These are phyloP conservation scores for Aurelia coerulea DNA, from an alignment of 30 jellyfish, hydroid and myxozoan genomes.

Conservation along the genomic window DNA sequence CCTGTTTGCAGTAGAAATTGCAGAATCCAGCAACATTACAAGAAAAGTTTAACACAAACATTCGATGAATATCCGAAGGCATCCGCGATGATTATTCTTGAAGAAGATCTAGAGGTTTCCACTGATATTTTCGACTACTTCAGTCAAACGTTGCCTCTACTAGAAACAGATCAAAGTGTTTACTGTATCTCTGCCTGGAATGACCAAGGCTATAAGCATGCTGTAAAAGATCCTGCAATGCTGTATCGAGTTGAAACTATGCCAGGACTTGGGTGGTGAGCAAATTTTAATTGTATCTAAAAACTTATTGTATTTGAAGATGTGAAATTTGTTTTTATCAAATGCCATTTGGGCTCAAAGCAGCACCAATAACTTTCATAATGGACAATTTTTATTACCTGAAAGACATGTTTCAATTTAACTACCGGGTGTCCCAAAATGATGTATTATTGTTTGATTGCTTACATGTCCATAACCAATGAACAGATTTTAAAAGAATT, in stretches of 20 bases:
- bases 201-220: constrained; percentile 98
- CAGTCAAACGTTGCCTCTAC: constrained; percentile 86
- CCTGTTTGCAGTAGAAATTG: constrained; percentile 93
- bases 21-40: constrained; percentile 98
- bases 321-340: no score
- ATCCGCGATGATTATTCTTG: constrained; percentile 85
- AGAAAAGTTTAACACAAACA: constrained; percentile 77
- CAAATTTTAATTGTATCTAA: not conserved
- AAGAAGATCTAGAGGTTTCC: constrained; percentile 98
- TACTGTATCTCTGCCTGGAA: constrained; percentile 99
- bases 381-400: no score
- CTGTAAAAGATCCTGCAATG: constrained; percentile 92
- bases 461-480: no score
- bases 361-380: no score
- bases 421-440: no score
- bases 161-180: constrained; percentile 78
- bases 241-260: constrained; percentile 96
- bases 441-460: no score
- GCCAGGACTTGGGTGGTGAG: constrained; percentile 99
- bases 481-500: no score
- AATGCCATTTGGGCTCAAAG: no score
- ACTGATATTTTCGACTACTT: constrained; percentile 95
- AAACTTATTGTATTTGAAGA: no score
- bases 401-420: no score
- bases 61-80: constrained; percentile 93